Evolutionary conservation across 2,113 vertebrate species (phyloP).

Genomic region (Benitochromis conjunctus): DNA sequence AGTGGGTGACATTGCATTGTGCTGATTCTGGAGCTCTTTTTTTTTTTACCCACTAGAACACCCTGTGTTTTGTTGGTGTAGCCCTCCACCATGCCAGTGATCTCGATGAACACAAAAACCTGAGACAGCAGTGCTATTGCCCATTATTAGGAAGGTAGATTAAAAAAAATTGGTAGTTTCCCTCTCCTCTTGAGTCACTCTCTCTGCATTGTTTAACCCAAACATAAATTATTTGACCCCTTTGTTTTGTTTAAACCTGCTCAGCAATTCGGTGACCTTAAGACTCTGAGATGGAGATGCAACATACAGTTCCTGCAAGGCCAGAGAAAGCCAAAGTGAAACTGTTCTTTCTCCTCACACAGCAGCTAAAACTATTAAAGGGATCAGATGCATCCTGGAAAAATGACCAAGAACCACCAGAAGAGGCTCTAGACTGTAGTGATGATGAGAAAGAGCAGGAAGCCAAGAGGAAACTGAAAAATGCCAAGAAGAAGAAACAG

Average conservation of each 20-base stretch:
- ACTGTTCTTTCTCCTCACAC: background rate
- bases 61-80: background rate
- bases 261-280: slow-evolving; percentile 12
- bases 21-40: background rate
- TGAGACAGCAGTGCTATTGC: background rate
- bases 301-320: background rate
- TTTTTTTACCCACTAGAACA: background rate
- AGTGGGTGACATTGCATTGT: background rate
- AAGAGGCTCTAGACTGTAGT: no score
- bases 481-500: background rate
- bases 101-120: background rate
- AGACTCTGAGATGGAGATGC: slow-evolving; percentile 8
- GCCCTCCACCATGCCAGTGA: background rate
- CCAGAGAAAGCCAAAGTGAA: background rate
- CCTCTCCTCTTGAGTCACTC: background rate
- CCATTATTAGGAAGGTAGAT: background rate
- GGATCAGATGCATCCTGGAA: no score
- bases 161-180: background rate
- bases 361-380: no score
- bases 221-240: slow-evolving; percentile 6
- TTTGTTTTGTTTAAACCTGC: slow-evolving; percentile 4
- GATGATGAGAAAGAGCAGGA: no score
- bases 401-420: no score
- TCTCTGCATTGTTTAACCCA: background rate
- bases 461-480: no score